Evolutionary conservation across 2,888 invertebrate genomes (phyloP).

Genomic region (Nemurella pictetii): DNA sequence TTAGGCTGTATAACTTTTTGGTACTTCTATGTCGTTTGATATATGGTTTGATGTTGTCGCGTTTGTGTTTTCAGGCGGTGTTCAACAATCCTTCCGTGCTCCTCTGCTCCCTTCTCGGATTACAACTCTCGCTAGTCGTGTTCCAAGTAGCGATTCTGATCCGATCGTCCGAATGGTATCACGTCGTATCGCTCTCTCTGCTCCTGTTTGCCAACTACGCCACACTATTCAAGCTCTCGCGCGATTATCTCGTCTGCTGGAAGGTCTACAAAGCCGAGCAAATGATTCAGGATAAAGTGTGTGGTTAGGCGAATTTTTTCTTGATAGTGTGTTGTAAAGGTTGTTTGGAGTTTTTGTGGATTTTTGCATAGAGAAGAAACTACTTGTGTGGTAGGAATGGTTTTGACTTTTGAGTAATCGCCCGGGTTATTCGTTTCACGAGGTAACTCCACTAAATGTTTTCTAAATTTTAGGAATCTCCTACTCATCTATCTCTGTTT

Average conservation of each 20-base stretch:
- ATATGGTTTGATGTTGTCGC: background rate
- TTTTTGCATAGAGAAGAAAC: background rate
- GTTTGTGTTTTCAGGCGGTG: conserved; percentile 66
- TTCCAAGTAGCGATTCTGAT: conserved; percentile 79
- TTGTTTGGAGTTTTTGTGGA: background rate
- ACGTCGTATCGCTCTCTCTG: conserved; percentile 81
- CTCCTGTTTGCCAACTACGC: conserved; percentile 90
- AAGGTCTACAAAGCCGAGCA: conserved; percentile 76
- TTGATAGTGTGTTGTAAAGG: background rate
- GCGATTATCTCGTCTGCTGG: conserved; percentile 85
- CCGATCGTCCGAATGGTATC: conserved; percentile 87
- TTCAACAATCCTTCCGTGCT: conserved; percentile 84
- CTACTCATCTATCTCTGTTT: no score
- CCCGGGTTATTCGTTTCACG: no score
- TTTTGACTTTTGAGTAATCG: no score
- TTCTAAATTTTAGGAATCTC: no score
- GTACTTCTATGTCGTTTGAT: background rate
- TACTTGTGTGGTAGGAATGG: background rate
- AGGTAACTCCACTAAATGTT: no score
- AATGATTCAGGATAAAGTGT: conserved; percentile 65
- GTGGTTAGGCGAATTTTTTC: conserved; percentile 26
- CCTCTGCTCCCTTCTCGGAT: conserved; percentile 70
- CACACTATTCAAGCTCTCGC: conserved; percentile 83
- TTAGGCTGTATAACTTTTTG: background rate
- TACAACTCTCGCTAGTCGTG: conserved; percentile 71